Conservation (phyloP, 2,113 vertebrate species). For the Saimiri boliviensis region DNA sequence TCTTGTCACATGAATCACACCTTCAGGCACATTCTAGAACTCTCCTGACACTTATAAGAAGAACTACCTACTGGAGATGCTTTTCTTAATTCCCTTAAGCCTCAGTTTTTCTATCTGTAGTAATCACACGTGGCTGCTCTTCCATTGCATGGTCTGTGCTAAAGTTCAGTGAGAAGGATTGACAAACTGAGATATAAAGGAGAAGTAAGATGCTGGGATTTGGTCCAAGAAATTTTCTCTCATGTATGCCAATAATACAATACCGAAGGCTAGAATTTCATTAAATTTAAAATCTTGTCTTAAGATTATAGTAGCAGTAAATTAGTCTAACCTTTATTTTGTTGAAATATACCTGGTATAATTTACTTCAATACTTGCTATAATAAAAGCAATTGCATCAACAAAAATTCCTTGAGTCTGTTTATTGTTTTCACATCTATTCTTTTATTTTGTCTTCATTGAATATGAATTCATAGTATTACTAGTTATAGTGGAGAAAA, state of each 20-base stretch:
- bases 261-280: background rate
- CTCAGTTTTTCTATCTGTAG: background rate
- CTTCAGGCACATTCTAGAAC: background rate
- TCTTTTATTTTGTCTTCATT: background rate
- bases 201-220: background rate
- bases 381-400: background rate
- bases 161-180: background rate
- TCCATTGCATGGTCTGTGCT: background rate
- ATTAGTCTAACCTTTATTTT: background rate
- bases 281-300: background rate
- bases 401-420: background rate
- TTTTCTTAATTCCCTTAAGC: background rate
- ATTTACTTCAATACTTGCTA: background rate
- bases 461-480: background rate
- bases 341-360: background rate
- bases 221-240: background rate
- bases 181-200: background rate
- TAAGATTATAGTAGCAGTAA: background rate
- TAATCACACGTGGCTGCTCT: background rate
- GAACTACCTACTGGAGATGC: background rate
- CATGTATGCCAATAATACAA: background rate
- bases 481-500: background rate
- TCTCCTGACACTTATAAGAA: background rate
- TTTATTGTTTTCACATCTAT: background rate
- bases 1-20: background rate